A percentile compares a stretch with the other conserved stretches of the same genome.
Evolutionary conservation across 2,113 vertebrate genomes (phyloP).

Genomic region (Rhinolophus ferrumequinum): DNA sequence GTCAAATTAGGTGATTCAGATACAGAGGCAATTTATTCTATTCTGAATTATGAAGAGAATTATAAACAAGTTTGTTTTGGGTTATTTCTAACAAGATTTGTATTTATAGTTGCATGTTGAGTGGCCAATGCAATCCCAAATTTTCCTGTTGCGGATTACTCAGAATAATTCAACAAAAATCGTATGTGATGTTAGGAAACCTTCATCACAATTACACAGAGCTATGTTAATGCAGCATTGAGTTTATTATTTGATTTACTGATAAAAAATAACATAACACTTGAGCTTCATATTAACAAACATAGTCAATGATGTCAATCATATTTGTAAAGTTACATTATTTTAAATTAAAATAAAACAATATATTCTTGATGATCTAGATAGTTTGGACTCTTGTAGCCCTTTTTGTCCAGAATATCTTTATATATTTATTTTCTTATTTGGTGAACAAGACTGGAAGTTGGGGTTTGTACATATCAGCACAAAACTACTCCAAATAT

Average conservation of each 20-base stretch:
- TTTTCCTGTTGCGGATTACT: neutral
- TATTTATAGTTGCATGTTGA: neutral
- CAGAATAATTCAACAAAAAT: neutral
- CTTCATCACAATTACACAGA: neutral
- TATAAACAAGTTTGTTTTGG: neutral
- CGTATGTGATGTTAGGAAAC: neutral
- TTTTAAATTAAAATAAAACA: neutral
- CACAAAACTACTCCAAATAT: neutral
- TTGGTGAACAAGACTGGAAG: neutral
- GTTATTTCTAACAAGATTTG: constrained; percentile 2
- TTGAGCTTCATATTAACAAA: neutral
- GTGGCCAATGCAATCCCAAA: neutral
- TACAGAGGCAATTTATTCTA: neutral
- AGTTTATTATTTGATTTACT: neutral
- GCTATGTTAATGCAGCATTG: neutral
- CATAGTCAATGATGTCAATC: neutral
- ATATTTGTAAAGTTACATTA: neutral
- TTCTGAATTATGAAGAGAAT: neutral
- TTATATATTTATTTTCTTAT: neutral
- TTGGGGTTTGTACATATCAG: neutral
- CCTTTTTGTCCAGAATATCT: neutral
- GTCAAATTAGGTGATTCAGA: constrained; percentile 19
- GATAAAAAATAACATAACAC: neutral
- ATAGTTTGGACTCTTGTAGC: neutral
- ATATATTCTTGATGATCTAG: neutral